Evolutionary conservation across 2,797 vertebrate genomes (phyloP), one percentile per base, ranked within the genome.

Genomic region (Scarus forsteni): DNA sequence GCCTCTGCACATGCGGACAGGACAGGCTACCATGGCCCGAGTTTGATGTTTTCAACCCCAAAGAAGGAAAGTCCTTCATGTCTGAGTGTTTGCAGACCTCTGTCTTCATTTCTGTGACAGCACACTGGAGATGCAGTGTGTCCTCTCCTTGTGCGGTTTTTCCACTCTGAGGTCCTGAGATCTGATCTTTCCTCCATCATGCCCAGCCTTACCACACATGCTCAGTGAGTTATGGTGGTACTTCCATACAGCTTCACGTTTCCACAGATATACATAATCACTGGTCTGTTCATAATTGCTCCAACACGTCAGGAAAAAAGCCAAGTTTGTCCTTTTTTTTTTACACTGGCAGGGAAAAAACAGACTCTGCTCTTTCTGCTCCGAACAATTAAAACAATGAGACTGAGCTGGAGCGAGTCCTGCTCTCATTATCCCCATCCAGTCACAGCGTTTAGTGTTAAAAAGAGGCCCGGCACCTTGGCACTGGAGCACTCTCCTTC

Each of bases 201-300:
- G 27, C 27, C 27, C 27, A 27, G 27, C 27, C 27, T 4, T 27
- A 34, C 69, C 65, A 78, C 38, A 60, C 70, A 70, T 51, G 72
- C 68, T 53, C 77, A 54, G 73, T n/a, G n/a, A n/a, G n/a, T n/a
- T n/a, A n/a, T n/a, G n/a, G n/a, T n/a, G n/a, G n/a, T n/a, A n/a
- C n/a, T n/a, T n/a, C n/a, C n/a, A n/a, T n/a, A n/a, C n/a, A n/a
- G n/a, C n/a, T n/a, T 93, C 89, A 89, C 87, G 92, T 91, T 94
- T 86, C 91, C 89, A 90, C 91, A 93, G 92, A 94, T 92, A 92
- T 88, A 91, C 93, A 93, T 92, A 92, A 94, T 94, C 92, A 92
- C 81, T 85, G 91, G 92, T 90, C 92, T 93, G 90, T 92, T 89
- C 86, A 89, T 92, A 94, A 94, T 93, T 94, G 91, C 89, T 91